These are phyloP conservation scores for Diadumene lineata DNA, from an alignment of 92 coral and sea anemone species.

Conservation along the genomic window DNA sequence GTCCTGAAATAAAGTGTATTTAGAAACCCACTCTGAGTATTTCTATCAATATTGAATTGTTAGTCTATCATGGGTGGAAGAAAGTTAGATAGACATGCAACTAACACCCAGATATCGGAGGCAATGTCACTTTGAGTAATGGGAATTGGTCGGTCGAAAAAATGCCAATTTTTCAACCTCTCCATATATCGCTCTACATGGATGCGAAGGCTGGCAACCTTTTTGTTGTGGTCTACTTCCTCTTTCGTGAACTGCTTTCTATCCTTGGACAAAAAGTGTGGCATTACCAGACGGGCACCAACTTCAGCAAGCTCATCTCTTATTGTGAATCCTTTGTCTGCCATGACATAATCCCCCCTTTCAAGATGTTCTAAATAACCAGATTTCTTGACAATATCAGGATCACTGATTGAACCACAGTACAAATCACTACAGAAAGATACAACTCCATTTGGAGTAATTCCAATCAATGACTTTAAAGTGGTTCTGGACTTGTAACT, in stretches of 20 bases:
- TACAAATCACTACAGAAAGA: constrained; percentile 36
- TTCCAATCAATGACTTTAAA: constrained; percentile 33
- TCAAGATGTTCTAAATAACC: constrained; percentile 19
- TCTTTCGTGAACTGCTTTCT: constrained; percentile 35
- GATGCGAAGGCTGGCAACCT: constrained; percentile 48
- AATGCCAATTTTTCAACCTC: constrained; percentile 62
- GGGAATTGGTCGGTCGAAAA: constrained; percentile 60
- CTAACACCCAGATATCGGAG: constrained; percentile 50
- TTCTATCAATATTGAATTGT: background rate
- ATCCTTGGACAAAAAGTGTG: constrained; percentile 27
- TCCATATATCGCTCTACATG: constrained; percentile 62
- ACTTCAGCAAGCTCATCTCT: constrained; percentile 51
- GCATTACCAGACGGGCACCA: constrained; percentile 43
- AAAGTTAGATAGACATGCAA: constrained; percentile 50
- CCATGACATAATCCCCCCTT: constrained; percentile 36
- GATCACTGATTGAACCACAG: constrained; percentile 30
- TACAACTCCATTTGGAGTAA: constrained; percentile 40
- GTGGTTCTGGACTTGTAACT: constrained; percentile 34
- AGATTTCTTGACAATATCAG: constrained; percentile 27
- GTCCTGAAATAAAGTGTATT: too few species aligned
- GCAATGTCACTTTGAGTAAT: constrained; percentile 37
- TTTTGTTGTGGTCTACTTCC: constrained; percentile 54
- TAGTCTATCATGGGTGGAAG: constrained; percentile 39
- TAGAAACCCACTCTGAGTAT: background rate
- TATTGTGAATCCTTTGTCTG: constrained; percentile 56